Conservation (phyloP, 1,140 invertebrate genomes). For the Aphis gossypii region DNA sequence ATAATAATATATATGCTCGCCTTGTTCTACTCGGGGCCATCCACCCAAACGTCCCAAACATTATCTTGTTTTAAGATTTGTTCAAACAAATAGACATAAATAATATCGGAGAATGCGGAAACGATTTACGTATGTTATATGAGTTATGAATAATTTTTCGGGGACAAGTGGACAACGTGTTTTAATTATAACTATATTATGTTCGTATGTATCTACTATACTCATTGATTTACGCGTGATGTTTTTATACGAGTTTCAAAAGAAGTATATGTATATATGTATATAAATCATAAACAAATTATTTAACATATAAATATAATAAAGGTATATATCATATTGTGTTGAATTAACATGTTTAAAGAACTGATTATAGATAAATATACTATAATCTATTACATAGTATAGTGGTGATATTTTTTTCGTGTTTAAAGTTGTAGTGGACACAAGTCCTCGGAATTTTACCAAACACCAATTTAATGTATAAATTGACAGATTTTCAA, state of each 20-base stretch:
- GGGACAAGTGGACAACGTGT: background rate
- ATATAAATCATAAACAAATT: background rate
- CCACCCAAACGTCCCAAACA: background rate
- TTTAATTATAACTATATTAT: background rate
- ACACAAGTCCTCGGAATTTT: background rate
- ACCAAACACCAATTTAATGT: background rate
- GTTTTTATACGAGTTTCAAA: background rate
- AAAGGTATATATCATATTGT: background rate
- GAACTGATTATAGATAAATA: background rate
- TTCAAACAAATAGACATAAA: constrained; percentile 23
- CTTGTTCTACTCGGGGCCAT: background rate
- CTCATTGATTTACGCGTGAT: background rate
- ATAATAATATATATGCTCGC: background rate
- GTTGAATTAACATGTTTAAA: background rate
- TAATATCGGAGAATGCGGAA: constrained; percentile 19
- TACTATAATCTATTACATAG: background rate
- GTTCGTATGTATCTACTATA: background rate
- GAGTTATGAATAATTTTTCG: background rate
- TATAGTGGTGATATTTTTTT: background rate
- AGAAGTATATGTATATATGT: background rate
- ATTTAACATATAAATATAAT: no score
- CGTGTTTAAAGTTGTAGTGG: background rate
- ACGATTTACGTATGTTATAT: background rate
- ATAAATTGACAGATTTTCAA: background rate
- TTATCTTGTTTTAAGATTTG: background rate